Conservation (phyloP, 1,140 invertebrate species). For the Caligus rogercresseyi region DNA sequence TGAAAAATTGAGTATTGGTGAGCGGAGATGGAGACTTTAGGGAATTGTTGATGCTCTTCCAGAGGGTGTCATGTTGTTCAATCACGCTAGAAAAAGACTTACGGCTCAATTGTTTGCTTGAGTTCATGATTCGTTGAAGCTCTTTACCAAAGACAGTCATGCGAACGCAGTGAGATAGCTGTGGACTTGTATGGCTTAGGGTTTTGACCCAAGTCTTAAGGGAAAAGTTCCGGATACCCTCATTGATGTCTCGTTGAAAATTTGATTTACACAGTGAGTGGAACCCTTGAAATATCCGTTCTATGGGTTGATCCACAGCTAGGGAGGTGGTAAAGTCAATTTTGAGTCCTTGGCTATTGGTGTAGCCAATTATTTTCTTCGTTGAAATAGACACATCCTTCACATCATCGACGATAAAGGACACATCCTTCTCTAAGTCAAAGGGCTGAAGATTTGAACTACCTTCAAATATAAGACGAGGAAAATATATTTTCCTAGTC, state of each 20-base stretch:
- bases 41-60: neutral
- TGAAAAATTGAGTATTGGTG: neutral
- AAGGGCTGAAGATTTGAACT: neutral
- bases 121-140: neutral
- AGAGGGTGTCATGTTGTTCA: neutral
- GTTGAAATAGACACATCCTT: neutral
- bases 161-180: neutral
- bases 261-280: neutral
- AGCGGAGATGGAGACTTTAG: neutral
- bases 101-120: neutral
- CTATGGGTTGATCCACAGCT: neutral
- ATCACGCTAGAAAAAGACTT: neutral
- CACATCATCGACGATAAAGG: neutral
- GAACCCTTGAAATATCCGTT: neutral
- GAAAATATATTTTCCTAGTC: neutral
- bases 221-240: neutral
- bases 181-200: neutral
- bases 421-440: neutral
- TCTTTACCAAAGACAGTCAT: neutral
- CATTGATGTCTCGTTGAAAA: neutral
- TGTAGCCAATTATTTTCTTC: neutral
- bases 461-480: neutral
- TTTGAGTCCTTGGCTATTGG: neutral
- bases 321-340: neutral
- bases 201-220: neutral